A percentile compares a stretch with the other conserved stretches of the same genome.
These are phyloP conservation scores for Sminthurides aquaticus DNA, from an alignment of 2,888 invertebrate species.

Conservation along the genomic window DNA sequence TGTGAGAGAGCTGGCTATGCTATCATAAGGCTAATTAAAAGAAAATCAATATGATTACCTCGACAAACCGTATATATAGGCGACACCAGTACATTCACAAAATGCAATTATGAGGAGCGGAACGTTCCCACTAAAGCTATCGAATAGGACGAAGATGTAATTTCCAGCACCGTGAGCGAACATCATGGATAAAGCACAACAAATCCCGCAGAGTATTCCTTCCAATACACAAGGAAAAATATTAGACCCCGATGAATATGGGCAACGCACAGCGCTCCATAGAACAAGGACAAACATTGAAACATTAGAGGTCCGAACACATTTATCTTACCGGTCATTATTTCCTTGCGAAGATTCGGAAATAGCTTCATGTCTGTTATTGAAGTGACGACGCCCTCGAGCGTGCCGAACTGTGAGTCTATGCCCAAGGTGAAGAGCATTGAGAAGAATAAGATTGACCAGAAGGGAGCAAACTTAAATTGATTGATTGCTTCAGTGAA, in stretches of 20 bases:
- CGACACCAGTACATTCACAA: constrained; percentile 82
- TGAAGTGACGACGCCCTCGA: constrained; percentile 92
- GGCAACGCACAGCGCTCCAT: too few relatives aligned
- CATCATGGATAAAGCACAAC: constrained; percentile 76
- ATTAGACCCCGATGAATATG: too few relatives aligned
- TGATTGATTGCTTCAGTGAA: constrained; percentile 97
- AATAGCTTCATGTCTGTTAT: constrained; percentile 91
- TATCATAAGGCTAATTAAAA: too few relatives aligned
- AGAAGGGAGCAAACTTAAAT: constrained; percentile 90
- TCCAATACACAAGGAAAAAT: too few relatives aligned
- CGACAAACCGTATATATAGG: constrained; percentile 88
- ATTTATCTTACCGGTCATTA: constrained; percentile 61
- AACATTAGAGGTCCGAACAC: too few relatives aligned
- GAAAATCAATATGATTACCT: constrained; percentile 53
- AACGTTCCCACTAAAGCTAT: constrained; percentile 88
- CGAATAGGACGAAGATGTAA: constrained; percentile 87
- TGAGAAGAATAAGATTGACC: constrained; percentile 91
- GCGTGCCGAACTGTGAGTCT: constrained; percentile 81
- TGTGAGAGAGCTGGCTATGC: too few relatives aligned
- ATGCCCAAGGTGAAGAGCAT: constrained; percentile 95
- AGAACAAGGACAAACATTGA: too few relatives aligned
- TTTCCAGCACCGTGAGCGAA: constrained; percentile 90
- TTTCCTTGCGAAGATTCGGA: constrained; percentile 82
- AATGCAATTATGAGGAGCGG: constrained; percentile 85
- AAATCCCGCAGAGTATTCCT: constrained; percentile 64